Conservation (phyloP, 2,113 vertebrate genomes). For the Acanthisitta chloris region DNA sequence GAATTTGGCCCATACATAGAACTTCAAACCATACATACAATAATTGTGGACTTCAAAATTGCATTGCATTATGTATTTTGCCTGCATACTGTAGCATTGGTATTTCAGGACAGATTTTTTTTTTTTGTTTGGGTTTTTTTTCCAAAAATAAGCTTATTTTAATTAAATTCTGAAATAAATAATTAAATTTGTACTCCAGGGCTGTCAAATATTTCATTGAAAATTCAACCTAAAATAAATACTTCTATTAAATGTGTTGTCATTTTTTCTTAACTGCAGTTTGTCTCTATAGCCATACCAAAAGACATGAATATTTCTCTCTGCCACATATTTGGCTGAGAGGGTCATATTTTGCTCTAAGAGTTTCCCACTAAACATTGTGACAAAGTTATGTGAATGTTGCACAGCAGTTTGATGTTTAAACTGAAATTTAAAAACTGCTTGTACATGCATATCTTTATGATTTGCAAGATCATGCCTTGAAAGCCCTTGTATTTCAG, state of each 20-base stretch:
- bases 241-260: not conserved
- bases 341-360: constrained; percentile 65
- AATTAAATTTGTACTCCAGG: not conserved
- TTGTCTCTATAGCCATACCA: constrained; percentile 19
- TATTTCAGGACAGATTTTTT: not conserved
- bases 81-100: not conserved
- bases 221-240: constrained; percentile 15
- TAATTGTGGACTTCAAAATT: not conserved
- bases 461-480: constrained; percentile 59
- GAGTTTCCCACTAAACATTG: constrained; percentile 59
- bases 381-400: constrained; percentile 58
- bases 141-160: not conserved
- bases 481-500: constrained; percentile 54
- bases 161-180: constrained; percentile 25
- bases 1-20: not conserved
- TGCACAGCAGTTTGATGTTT: constrained; percentile 48
- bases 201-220: not conserved
- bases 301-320: constrained; percentile 44
- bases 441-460: constrained; percentile 45
- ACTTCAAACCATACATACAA: not conserved
- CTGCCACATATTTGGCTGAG: constrained; percentile 24
- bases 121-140: not conserved
- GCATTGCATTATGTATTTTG: not conserved
- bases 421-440: constrained; percentile 60
- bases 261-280: not conserved